Percentiles rank a stretch among this genome's conserved stretches.
phyloP scores from a whole-genome alignment of 2,888 invertebrate genomes.

The Coecobrya sp. region DNA sequence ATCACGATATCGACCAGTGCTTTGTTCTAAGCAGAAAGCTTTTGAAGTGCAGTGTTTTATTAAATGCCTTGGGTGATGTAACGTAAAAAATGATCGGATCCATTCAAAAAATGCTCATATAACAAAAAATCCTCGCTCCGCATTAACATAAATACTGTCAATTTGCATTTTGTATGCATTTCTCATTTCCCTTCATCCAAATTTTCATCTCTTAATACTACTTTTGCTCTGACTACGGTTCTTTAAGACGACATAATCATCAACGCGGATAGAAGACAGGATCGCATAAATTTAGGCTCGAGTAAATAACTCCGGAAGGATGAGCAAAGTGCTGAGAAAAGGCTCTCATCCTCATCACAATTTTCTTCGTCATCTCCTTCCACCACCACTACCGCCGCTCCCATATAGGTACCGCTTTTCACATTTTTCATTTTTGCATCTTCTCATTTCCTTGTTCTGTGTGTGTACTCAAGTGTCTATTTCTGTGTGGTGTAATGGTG shows the following conservation, averaged over 20 bases:
- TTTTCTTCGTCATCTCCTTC: not conserved
- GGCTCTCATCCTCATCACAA: not conserved
- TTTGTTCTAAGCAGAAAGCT: too few species aligned
- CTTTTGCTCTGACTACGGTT: not conserved
- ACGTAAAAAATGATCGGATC: too few species aligned
- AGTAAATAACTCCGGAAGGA: conserved; percentile 71
- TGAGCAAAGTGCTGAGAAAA: conserved; percentile 6
- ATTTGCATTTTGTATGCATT: too few species aligned
- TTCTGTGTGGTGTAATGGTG: not conserved
- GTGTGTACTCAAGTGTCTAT: not conserved
- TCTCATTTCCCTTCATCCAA: not conserved
- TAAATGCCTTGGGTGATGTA: too few species aligned
- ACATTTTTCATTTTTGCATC: conserved; percentile 7
- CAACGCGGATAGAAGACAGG: not conserved
- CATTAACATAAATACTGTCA: too few species aligned
- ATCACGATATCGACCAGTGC: too few species aligned
- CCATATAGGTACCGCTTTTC: not conserved
- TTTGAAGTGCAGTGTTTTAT: too few species aligned
- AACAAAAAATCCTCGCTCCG: too few species aligned
- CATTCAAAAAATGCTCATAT: too few species aligned
- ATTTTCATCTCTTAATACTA: not conserved
- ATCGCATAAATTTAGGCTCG: conserved; percentile 67
- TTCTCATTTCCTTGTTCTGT: not conserved
- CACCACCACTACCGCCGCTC: not conserved
- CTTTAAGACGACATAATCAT: not conserved